These are phyloP conservation scores for Agonopterix subpropinquella DNA, from an alignment of 2,888 invertebrate genomes.

Conservation along the genomic window DNA sequence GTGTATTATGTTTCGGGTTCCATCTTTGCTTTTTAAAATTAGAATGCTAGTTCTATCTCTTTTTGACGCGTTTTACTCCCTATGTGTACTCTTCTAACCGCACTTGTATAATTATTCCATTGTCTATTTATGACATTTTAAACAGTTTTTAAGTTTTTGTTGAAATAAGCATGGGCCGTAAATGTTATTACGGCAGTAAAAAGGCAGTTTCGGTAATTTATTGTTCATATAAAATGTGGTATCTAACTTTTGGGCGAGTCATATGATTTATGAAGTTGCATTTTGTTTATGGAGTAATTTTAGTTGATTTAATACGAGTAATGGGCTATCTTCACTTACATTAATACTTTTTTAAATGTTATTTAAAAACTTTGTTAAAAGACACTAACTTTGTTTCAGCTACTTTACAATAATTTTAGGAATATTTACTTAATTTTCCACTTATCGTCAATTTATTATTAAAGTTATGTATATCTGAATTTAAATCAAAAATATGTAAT, in stretches of 20 bases:
- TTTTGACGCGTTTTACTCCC: constrained; percentile 30
- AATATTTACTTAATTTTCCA: too few species aligned
- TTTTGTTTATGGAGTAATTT: constrained; percentile 13
- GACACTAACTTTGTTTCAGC: too few species aligned
- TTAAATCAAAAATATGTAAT: too few species aligned
- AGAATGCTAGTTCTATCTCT: constrained; percentile 55
- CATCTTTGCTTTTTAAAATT: constrained; percentile 75
- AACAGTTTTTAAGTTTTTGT: constrained; percentile 68
- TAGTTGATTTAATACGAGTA: constrained; percentile 1
- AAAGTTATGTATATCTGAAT: too few species aligned
- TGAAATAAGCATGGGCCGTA: constrained; percentile 62
- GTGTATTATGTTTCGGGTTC: constrained; percentile 71
- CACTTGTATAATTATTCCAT: constrained; percentile 63
- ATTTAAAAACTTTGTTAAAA: too few species aligned
- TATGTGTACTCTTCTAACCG: constrained; percentile 42
- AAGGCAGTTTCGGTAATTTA: constrained; percentile 68
- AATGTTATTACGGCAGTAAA: constrained; percentile 68
- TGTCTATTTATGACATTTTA: constrained; percentile 67
- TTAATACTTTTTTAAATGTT: too few species aligned
- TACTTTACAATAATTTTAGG: too few species aligned
- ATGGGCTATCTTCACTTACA: neutral
- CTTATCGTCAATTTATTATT: too few species aligned
- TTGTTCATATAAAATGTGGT: constrained; percentile 52
- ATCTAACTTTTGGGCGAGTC: constrained; percentile 45
- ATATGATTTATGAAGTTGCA: constrained; percentile 43